Conservation (phyloP, 2,888 invertebrate genomes). For the Sinelater perroti region DNA sequence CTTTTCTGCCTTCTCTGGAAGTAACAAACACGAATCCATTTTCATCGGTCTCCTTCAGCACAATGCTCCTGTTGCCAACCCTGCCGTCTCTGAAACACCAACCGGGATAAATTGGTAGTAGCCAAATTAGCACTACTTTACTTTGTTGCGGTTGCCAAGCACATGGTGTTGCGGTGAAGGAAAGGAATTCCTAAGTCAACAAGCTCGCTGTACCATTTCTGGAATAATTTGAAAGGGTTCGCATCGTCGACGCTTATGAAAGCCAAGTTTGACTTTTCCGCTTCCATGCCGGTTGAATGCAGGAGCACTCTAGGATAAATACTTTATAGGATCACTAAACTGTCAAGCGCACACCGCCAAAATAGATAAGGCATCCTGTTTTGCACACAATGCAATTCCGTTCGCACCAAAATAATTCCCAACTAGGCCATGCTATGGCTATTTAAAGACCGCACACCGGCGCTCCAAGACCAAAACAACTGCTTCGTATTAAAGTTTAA, state of each 20-base stretch:
- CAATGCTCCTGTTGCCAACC: conserved; percentile 51
- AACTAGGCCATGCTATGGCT: no score
- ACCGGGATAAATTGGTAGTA: conserved; percentile 21
- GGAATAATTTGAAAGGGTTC: conserved; percentile 61
- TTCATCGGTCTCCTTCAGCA: conserved; percentile 59
- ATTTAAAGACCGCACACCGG: no score
- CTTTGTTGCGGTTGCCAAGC: conserved; percentile 60
- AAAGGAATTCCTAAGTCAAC: conserved; percentile 34
- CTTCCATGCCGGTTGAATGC: no score
- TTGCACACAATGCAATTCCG: no score
- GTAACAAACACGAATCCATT: conserved; percentile 63
- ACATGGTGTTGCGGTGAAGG: conserved; percentile 51
- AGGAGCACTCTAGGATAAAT: no score
- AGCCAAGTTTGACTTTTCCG: no score
- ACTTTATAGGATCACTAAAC: no score
- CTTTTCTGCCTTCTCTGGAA: conserved; percentile 60
- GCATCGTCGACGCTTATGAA: conserved; percentile 55
- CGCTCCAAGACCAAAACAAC: no score
- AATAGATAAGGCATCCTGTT: no score
- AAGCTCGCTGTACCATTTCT: conserved; percentile 59
- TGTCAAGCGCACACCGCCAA: no score
- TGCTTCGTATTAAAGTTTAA: no score
- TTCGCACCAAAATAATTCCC: no score
- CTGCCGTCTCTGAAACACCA: conserved; percentile 57
- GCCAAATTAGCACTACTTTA: conserved; percentile 46